Percentiles rank a stretch among this genome's conserved stretches.
phyloP scores from a whole-genome alignment of 2,888 invertebrate species.

The Galeruca laticollis region DNA sequence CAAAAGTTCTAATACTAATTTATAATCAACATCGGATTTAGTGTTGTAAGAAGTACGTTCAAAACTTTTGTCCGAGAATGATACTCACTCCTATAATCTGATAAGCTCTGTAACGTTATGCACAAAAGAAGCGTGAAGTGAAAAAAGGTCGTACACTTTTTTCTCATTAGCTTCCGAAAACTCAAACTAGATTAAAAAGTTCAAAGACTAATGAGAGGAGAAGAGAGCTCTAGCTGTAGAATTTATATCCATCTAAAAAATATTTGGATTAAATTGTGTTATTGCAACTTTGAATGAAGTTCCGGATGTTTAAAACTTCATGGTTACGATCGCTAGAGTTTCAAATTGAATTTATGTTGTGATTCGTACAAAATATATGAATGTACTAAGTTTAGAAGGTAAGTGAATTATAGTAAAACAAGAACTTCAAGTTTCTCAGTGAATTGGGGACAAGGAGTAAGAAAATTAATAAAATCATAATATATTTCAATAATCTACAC shows the following conservation, averaged over 20 bases:
- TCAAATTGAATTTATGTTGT: constrained; percentile 12
- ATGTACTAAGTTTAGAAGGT: not conserved
- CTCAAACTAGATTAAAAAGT: constrained; percentile 52
- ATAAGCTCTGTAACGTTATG: constrained; percentile 43
- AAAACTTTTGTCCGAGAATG: not conserved
- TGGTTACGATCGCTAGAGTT: constrained; percentile 11
- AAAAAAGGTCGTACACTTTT: constrained; percentile 49
- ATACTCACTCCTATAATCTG: not conserved
- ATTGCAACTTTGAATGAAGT: constrained; percentile 16
- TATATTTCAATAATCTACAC: too few species aligned
- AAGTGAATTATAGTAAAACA: too few species aligned
- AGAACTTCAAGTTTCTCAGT: too few species aligned
- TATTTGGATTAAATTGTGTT: constrained; percentile 26
- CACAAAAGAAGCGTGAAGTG: constrained; percentile 40
- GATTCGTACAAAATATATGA: not conserved
- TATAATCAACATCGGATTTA: not conserved
- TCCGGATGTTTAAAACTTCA: constrained; percentile 16
- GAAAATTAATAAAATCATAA: too few species aligned
- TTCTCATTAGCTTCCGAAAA: constrained; percentile 53
- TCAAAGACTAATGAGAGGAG: constrained; percentile 45
- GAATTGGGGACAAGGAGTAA: too few species aligned
- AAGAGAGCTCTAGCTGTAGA: not conserved
- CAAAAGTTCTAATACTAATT: not conserved
- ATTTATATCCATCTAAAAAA: constrained; percentile 26
- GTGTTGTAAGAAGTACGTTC: not conserved